Base-by-base conservation (phyloP, 2,797 vertebrate species). In the Ctenosaura bakeri region DNA sequence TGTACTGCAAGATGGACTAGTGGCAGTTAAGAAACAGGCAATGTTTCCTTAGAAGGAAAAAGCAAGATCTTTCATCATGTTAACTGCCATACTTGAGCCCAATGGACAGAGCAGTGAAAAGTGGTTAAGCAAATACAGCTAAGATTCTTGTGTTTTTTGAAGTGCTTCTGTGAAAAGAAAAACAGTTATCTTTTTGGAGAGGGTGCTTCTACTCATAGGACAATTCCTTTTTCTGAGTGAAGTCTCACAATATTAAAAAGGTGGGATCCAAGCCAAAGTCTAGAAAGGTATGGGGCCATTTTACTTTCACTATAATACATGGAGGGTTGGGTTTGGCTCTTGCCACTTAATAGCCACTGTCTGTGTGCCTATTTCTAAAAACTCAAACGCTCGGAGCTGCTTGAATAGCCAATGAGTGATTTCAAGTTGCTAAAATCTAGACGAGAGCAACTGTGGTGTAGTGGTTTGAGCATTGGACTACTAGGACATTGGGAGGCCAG, bases 21-120 rank as follows among this genome's bases (percentile, higher is more conserved):
- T 76, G 50, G 13, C 76, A 83, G 87, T 91, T 29, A 54, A 90
- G 94, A 91, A 3, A 80, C 35, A 85, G 35, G 74, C 0, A 0
- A 62, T 87, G 89, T 32, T 0, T 0, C 54, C 87, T 91, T 88
- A 92, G 16, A 6, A 0, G 18, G 12, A 7, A 16, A n/a, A 85
- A 89, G 87, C 77, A 89, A 93, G 89, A 38, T n/a, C 73, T 14
- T 0, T 90, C 88, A 87, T 91, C 92, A 93, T 94, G 91, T 93
- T 94, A 92, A 88, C 90, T 95, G 88, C 83, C 85, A 42, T n/a
- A 32, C 71, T 86, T 52, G 77, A 42, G 54, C 79, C 84, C 93
- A 92, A 94, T 90, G 91, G 93, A 95, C 91, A 94, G 91, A 93
- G 87, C 86, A 82, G 88, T 90, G 78, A 87, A 54, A 78, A 90